Percentiles rank a stretch among this genome's conserved stretches.
phyloP scores from a whole-genome alignment of 1,140 invertebrate species.

The Trachelipus rathkii region DNA sequence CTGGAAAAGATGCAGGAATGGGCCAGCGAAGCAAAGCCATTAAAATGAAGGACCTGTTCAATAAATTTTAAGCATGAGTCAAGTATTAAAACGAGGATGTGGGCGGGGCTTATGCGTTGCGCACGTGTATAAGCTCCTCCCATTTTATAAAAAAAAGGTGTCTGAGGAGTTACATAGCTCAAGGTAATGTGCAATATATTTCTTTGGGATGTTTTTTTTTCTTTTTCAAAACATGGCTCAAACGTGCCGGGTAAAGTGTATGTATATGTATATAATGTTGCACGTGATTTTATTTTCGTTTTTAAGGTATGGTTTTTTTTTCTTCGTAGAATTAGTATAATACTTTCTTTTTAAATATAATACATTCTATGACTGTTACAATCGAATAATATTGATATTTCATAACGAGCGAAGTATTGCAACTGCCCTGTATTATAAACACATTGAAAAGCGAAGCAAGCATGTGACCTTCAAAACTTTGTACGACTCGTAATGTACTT shows the following conservation, averaged over 20 bases:
- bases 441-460: not conserved
- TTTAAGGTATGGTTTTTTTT: too few relatives aligned
- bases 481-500: slow-evolving; percentile 34
- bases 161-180: not conserved
- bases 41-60: slow-evolving; percentile 44
- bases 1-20: not conserved
- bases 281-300: too few relatives aligned
- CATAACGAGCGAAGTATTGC: too few relatives aligned
- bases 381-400: too few relatives aligned
- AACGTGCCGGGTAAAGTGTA: too few relatives aligned
- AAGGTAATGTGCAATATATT: not conserved
- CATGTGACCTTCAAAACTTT: slow-evolving; percentile 12
- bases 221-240: too few relatives aligned
- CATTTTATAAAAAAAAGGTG: slow-evolving; percentile 6
- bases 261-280: too few relatives aligned
- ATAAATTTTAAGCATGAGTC: slow-evolving; percentile 42
- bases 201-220: not conserved
- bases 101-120: slow-evolving; percentile 28
- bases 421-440: too few relatives aligned
- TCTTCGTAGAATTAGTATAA: too few relatives aligned
- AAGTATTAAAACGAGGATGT: slow-evolving; percentile 32
- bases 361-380: too few relatives aligned
- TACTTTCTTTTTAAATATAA: too few relatives aligned
- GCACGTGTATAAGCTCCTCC: slow-evolving; percentile 34
- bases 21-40: slow-evolving; percentile 38